phyloP scores from a whole-genome alignment of 2,888 invertebrate species.

The Melikaiella ostensackeni region DNA sequence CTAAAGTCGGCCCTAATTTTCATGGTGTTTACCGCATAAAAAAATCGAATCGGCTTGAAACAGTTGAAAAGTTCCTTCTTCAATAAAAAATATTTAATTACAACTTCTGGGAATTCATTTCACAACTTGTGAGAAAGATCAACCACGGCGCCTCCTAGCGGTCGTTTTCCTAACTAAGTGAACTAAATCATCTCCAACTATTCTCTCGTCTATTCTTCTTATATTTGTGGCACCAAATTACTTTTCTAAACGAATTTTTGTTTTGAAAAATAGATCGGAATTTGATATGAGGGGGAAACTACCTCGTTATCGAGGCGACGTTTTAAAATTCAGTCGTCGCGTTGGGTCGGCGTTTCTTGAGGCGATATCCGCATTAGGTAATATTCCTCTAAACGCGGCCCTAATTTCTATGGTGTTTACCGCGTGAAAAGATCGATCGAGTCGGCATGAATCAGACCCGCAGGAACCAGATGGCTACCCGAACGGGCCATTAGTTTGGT shows the following conservation, averaged over 20 bases:
- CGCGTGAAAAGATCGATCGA: slow-evolving; percentile 65
- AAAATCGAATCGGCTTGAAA: too few relatives aligned
- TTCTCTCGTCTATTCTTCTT: too few relatives aligned
- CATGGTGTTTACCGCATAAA: slow-evolving; percentile 64
- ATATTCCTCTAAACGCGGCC: slow-evolving; percentile 49
- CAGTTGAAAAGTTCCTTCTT: neutral
- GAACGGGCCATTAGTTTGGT: slow-evolving; percentile 68
- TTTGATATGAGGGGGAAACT: neutral
- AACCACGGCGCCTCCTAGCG: neutral
- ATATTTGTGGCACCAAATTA: too few relatives aligned
- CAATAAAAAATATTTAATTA: neutral
- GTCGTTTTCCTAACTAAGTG: too few relatives aligned
- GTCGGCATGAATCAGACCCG: slow-evolving; percentile 68
- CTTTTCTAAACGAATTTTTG: too few relatives aligned
- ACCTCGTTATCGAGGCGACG: neutral
- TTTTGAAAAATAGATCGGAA: neutral
- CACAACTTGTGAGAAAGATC: neutral
- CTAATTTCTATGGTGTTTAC: slow-evolving; percentile 65
- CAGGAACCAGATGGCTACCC: slow-evolving; percentile 69
- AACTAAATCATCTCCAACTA: neutral
- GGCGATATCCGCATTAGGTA: slow-evolving; percentile 52
- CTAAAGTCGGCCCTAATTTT: slow-evolving; percentile 60
- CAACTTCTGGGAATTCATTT: neutral
- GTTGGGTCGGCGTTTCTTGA: slow-evolving; percentile 29
- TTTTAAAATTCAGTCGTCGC: slow-evolving; percentile 10